Base-by-base conservation (phyloP, 2,888 invertebrate genomes). In the Pyrrhosoma nymphula region DNA sequence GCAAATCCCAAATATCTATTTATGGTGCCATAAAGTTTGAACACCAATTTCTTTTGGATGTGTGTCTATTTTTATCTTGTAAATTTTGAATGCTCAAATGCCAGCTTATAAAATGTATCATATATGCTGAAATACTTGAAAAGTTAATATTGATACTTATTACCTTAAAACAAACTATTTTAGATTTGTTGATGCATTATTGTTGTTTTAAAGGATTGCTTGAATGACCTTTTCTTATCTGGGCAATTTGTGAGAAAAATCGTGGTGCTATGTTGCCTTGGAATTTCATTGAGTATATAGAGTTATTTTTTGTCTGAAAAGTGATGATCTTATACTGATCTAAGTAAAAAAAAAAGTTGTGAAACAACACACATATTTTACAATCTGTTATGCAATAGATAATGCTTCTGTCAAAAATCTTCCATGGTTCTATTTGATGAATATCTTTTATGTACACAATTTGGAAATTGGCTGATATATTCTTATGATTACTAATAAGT, bases 231-330 rank as follows among this genome's bases (percentile, higher is more conserved):
- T 93, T 93, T 23, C 69, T 93, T 93, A 93, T n/a, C 69, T 93
- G 55, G 63, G 93, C 47, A 93, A 93, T 93, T 75, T 26, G 63
- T 47, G 47, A 93, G 69, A 93, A 93, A 47, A 93, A 69, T 93
- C 69, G 47, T 75, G 93, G 93, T 93, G 93, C 93, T 93, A 93
- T 60, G 93, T 93, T 93, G 93, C 93, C 93, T 69, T 93, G 93
- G 56, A 93, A 55, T 93, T 75, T 93, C 39, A 69, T 93, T 55
- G n/a, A 39, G 47, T 82, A 47, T 69, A 26, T 93, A 26, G 47
- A 69, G 93, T 93, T 93, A 75, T 69, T 93, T 93, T 93, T n/a
- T n/a, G 88, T 89, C 89, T 55, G 26, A 55, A 89, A n/a, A 39
- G 39, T 88, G 35, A 89, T 47, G 63, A 47, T 93, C 26, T 47